Percentiles rank a stretch among this genome's conserved stretches.
Evolutionary conservation across 2,797 vertebrate species (phyloP).

Genomic region (Cichlasoma orientale): DNA sequence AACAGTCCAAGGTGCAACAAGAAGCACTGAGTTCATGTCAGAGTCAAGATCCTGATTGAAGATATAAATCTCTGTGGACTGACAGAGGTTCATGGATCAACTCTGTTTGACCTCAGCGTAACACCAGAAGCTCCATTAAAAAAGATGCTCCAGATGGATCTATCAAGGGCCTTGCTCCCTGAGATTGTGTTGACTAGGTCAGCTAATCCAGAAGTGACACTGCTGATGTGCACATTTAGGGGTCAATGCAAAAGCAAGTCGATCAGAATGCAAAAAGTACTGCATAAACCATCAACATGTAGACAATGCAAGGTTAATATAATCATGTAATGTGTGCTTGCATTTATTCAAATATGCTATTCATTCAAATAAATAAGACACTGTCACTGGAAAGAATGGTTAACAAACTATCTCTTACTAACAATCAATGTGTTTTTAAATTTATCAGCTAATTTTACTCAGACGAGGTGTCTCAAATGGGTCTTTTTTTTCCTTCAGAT

Average conservation of each 20-base stretch:
- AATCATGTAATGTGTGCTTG: not conserved
- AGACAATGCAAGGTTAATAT: not conserved
- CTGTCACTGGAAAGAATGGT: not conserved
- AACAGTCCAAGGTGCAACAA: slow-evolving; percentile 44
- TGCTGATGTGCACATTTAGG: slow-evolving; percentile 44
- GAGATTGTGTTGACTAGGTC: slow-evolving; percentile 59
- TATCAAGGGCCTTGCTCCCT: slow-evolving; percentile 20
- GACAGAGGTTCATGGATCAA: slow-evolving; percentile 38
- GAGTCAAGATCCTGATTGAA: slow-evolving; percentile 64
- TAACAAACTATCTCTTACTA: not conserved
- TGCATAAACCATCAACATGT: slow-evolving; percentile 12
- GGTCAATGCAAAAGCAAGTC: slow-evolving; percentile 20
- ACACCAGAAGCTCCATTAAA: slow-evolving; percentile 53
- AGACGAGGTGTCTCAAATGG: not conserved
- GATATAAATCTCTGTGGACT: slow-evolving; percentile 57
- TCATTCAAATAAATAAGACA: not conserved
- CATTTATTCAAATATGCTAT: not conserved
- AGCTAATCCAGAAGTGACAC: slow-evolving; percentile 50
- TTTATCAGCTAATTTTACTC: too few species aligned
- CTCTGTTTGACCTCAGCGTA: slow-evolving; percentile 68
- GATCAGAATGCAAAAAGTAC: slow-evolving; percentile 30
- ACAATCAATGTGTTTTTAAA: not conserved
- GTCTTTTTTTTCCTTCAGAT: not conserved
- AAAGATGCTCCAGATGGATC: slow-evolving; percentile 44
- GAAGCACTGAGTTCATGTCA: slow-evolving; percentile 62